Conservation (phyloP, 1,140 invertebrate species). For the Dysdera silvatica region DNA sequence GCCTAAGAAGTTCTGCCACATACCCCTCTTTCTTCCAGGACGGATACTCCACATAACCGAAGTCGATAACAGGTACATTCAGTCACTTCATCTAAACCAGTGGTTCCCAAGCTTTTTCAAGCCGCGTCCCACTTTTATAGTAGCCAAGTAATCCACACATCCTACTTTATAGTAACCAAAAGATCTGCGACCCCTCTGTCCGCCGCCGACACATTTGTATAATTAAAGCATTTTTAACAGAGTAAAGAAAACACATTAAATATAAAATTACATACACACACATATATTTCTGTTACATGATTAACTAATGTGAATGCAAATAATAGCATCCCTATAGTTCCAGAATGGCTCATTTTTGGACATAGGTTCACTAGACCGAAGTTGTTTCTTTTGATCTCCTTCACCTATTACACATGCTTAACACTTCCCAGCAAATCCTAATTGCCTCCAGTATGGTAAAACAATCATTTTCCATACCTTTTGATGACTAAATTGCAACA, state of each 20-base stretch:
- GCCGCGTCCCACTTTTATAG: not conserved
- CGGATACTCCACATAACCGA: constrained; percentile 14
- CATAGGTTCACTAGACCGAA: no score
- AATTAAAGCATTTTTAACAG: not conserved
- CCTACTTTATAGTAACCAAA: not conserved
- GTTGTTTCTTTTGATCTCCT: no score
- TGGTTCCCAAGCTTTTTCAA: not conserved
- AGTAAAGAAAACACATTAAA: not conserved
- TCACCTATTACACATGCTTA: no score
- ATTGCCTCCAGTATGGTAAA: no score
- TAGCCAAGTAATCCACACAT: not conserved
- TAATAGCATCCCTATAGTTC: no score
- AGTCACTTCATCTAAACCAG: not conserved
- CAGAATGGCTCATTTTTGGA: no score
- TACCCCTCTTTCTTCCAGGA: constrained; percentile 20
- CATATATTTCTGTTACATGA: no score
- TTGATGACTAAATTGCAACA: no score
- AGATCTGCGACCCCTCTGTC: not conserved
- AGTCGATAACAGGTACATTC: constrained; percentile 4
- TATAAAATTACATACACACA: no score
- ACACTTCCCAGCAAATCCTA: no score
- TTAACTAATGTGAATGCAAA: no score
- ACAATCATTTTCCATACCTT: no score
- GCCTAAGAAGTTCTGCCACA: not conserved
- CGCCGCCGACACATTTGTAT: not conserved